Percentiles rank a stretch among this genome's conserved stretches.
Evolutionary conservation across 64 coral and sea anemone genomes (phyloP).

Genomic region (Orbicella faveolata): DNA sequence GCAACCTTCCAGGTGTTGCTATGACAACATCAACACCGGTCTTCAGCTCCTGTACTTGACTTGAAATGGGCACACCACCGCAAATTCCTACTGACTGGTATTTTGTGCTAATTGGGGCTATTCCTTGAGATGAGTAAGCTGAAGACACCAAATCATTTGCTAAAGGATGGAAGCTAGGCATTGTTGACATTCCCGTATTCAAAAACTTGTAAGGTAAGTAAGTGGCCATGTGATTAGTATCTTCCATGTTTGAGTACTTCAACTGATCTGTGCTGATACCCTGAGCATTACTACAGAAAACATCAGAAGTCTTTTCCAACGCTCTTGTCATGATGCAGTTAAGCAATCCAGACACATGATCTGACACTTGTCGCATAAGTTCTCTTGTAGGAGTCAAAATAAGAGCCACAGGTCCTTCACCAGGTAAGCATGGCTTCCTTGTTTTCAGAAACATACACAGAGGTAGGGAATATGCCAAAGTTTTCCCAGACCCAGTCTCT

Average conservation of each 20-base stretch:
- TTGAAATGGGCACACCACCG: conserved; percentile 84
- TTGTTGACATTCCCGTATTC: not conserved
- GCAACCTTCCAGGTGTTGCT: conserved; percentile 86
- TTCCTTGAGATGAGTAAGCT: not conserved
- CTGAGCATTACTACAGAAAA: not conserved
- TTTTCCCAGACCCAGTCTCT: conserved; percentile 97
- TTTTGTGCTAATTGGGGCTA: not conserved
- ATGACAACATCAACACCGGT: conserved; percentile 86
- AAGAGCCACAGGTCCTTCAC: conserved; percentile 71
- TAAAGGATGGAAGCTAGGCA: not conserved
- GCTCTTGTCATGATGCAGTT: not conserved
- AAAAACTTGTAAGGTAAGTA: not conserved
- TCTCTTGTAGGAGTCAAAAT: conserved; percentile 93
- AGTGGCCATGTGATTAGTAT: not conserved
- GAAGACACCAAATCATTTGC: not conserved
- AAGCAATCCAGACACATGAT: conserved; percentile 59
- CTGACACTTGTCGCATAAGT: conserved; percentile 89
- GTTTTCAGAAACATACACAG: conserved; percentile 82
- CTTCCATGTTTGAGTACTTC: not conserved
- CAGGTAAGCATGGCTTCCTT: conserved; percentile 65
- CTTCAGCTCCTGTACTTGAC: conserved; percentile 64
- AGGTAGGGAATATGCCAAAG: conserved; percentile 85
- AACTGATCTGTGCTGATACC: not conserved
- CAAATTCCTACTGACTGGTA: conserved; percentile 85
- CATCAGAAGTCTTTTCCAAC: not conserved